These are phyloP conservation scores for Muricea muricata DNA, from an alignment of 92 coral and sea anemone genomes.

Conservation along the genomic window DNA sequence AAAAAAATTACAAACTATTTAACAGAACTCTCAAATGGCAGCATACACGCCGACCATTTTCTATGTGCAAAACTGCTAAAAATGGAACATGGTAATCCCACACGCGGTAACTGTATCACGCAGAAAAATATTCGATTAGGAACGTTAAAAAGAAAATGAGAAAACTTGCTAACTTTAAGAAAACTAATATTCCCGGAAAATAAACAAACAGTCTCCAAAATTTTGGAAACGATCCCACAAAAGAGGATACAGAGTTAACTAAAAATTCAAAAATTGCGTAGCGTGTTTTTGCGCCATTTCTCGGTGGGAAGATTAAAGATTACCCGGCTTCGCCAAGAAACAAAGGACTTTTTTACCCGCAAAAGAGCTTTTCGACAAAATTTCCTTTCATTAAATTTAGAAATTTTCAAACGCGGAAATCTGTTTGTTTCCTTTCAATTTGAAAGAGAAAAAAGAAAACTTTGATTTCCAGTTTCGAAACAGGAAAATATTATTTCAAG, in stretches of 20 bases:
- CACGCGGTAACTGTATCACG: constrained; percentile 12
- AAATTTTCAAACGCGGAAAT: too few relatives aligned
- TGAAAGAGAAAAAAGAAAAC: too few relatives aligned
- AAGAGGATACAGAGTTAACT: not conserved
- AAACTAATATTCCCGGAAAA: not conserved
- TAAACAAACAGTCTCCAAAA: not conserved
- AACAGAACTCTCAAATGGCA: not conserved
- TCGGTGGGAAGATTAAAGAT: not conserved
- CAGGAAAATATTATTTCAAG: too few relatives aligned
- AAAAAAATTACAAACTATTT: constrained; percentile 22
- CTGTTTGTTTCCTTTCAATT: too few relatives aligned
- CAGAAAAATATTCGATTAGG: constrained; percentile 9
- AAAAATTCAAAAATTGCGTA: not conserved
- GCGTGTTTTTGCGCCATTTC: constrained; percentile 14
- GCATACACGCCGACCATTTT: not conserved
- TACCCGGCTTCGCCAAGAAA: too few relatives aligned
- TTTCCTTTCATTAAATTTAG: too few relatives aligned
- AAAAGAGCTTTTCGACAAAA: too few relatives aligned
- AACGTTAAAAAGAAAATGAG: constrained; percentile 18
- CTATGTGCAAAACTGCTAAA: constrained; percentile 21
- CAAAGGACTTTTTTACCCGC: not conserved
- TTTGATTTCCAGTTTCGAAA: not conserved
- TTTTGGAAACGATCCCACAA: constrained; percentile 23
- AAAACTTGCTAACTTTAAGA: not conserved
- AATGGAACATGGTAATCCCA: not conserved